These are phyloP conservation scores for Adelges cooleyi DNA, from an alignment of 1,140 invertebrate genomes.

Conservation along the genomic window DNA sequence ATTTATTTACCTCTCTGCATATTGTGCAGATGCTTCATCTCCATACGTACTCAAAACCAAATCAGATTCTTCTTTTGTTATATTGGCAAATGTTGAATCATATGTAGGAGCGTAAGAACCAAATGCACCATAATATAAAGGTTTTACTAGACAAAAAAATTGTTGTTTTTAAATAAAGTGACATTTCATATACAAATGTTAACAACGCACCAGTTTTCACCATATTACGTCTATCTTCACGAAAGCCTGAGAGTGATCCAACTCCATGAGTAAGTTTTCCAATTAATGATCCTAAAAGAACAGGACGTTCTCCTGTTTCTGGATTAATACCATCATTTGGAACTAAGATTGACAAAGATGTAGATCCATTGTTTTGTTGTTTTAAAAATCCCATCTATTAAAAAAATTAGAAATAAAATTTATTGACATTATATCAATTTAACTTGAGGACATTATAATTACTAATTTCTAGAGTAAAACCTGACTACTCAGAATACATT, in stretches of 20 bases:
- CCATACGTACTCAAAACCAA: constrained; percentile 84
- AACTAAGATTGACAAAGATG: constrained; percentile 76
- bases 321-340: constrained; percentile 59
- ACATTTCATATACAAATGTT: background rate
- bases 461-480: no score
- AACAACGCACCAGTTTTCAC: constrained; percentile 53
- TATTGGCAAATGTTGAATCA: constrained; percentile 88
- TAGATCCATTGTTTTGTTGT: constrained; percentile 69
- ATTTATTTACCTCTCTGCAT: constrained; percentile 62
- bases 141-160: constrained; percentile 52
- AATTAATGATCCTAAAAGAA: constrained; percentile 61
- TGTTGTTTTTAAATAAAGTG: constrained; percentile 6
- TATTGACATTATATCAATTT: no score
- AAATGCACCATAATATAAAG: constrained; percentile 88
- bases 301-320: constrained; percentile 59
- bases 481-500: no score
- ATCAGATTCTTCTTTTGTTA: constrained; percentile 88
- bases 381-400: constrained; percentile 66
- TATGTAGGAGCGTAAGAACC: constrained; percentile 89
- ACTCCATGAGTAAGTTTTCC: constrained; percentile 72
- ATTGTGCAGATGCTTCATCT: constrained; percentile 73
- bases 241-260: constrained; percentile 52
- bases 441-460: no score
- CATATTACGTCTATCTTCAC: constrained; percentile 79
- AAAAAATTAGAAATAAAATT: no score